Evolutionary conservation across 2,888 invertebrate species (phyloP).

Genomic region (Hyalella azteca): DNA sequence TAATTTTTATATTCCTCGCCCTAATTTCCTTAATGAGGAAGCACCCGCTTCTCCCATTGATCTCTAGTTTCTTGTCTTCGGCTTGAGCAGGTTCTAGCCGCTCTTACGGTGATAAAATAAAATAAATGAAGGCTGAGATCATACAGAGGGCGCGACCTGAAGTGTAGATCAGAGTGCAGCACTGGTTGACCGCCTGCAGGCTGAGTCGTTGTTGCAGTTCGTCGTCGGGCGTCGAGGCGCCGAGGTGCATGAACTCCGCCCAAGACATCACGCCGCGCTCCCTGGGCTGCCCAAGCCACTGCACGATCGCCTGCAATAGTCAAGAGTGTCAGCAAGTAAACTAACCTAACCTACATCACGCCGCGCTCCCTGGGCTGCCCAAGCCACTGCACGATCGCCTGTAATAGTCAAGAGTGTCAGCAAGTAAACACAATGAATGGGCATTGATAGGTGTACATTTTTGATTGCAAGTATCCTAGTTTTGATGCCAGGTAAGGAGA

Average conservation of each 20-base stretch:
- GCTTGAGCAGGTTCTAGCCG: no score
- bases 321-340: no score
- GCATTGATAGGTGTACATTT: no score
- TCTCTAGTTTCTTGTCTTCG: no score
- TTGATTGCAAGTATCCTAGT: no score
- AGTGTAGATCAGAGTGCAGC: slow-evolving; percentile 84
- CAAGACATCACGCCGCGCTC: slow-evolving; percentile 67
- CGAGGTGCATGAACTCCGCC: slow-evolving; percentile 78
- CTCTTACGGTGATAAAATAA: background rate
- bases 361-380: slow-evolving; percentile 63
- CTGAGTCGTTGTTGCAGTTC: slow-evolving; percentile 73
- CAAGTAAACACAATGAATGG: no score
- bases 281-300: slow-evolving; percentile 59
- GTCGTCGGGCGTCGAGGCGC: slow-evolving; percentile 74
- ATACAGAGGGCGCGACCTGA: slow-evolving; percentile 42
- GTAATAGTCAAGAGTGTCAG: background rate
- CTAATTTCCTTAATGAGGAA: no score
- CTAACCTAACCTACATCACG: no score
- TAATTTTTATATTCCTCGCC: background rate
- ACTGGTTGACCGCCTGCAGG: slow-evolving; percentile 78
- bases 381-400: slow-evolving; percentile 71
- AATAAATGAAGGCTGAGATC: background rate
- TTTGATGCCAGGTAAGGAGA: no score
- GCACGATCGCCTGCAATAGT: slow-evolving; percentile 72
- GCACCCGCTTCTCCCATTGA: no score